These are phyloP conservation scores for Drosophila fulvimacula DNA, from an alignment of 2,888 invertebrate genomes.

Conservation along the genomic window DNA sequence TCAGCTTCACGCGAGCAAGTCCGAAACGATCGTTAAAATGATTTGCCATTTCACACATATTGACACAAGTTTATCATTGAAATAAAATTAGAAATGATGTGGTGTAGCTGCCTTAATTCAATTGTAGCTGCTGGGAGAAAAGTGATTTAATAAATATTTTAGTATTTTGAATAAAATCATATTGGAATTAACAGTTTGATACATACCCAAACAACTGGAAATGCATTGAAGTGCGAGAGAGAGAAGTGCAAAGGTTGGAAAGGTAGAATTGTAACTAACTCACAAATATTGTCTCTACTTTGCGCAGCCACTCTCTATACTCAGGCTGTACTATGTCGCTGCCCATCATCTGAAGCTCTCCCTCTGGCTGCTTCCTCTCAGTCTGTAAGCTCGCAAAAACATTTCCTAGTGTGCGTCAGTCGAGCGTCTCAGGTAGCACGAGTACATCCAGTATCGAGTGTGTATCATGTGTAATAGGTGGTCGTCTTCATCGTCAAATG, in stretches of 20 bases:
- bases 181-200: too few species aligned
- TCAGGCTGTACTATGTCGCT: neutral
- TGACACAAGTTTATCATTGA: neutral
- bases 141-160: too few species aligned
- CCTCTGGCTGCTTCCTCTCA: neutral
- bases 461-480: constrained; percentile 61
- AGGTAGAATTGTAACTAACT: neutral
- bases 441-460: constrained; percentile 50
- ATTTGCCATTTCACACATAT: neutral
- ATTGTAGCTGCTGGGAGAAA: neutral
- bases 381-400: constrained; percentile 1
- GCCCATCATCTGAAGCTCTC: neutral
- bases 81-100: neutral
- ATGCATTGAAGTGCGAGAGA: too few species aligned
- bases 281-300: neutral
- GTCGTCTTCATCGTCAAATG: constrained; percentile 44
- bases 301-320: neutral
- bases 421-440: constrained; percentile 21
- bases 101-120: neutral
- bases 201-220: neutral
- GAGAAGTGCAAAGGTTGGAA: neutral
- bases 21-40: neutral
- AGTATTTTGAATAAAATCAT: neutral
- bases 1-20: neutral
- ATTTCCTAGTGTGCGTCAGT: constrained; percentile 37